phyloP scores from a whole-genome alignment of 1,140 invertebrate species.

The Papilio aristodemus region DNA sequence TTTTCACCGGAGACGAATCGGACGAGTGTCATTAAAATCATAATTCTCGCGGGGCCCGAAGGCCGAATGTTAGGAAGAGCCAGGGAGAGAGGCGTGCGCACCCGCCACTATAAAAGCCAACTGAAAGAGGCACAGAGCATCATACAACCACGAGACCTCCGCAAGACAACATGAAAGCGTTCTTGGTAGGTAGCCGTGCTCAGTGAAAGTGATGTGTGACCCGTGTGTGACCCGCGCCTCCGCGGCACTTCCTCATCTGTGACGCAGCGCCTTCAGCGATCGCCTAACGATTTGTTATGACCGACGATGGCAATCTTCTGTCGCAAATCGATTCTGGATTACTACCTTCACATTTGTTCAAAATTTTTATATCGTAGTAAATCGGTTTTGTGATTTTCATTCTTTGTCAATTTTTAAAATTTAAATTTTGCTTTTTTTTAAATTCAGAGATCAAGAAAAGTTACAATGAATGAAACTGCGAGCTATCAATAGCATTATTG shows the following conservation, averaged over 20 bases:
- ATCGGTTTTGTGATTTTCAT: conserved; percentile 16
- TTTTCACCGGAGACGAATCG: conserved; percentile 76
- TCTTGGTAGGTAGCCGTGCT: conserved; percentile 76
- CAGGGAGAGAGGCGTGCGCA: conserved; percentile 73
- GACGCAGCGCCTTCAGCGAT: conserved; percentile 50
- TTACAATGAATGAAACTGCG: conserved; percentile 26
- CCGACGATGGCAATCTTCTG: conserved; percentile 30
- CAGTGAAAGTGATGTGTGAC: conserved; percentile 74
- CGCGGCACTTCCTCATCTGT: conserved; percentile 58
- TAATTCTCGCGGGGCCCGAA: conserved; percentile 77
- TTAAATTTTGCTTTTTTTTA: not conserved
- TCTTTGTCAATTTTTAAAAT: conserved; percentile 18
- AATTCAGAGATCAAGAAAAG: conserved; percentile 25
- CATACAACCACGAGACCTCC: conserved; percentile 75
- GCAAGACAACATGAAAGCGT: conserved; percentile 79
- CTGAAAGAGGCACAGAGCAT: conserved; percentile 65
- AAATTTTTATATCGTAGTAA: conserved; percentile 16
- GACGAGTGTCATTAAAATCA: conserved; percentile 77
- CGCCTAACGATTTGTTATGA: conserved; percentile 47
- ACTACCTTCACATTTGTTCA: not conserved
- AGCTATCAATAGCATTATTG: conserved; percentile 20
- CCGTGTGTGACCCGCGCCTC: conserved; percentile 56
- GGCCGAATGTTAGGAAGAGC: conserved; percentile 78
- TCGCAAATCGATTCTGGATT: conserved; percentile 30
- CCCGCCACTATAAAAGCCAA: conserved; percentile 69